Percentiles rank a stretch among this genome's conserved stretches.
These are phyloP conservation scores for Scartelaos histophorus DNA, from an alignment of 2,113 vertebrate genomes.

Conservation along the genomic window DNA sequence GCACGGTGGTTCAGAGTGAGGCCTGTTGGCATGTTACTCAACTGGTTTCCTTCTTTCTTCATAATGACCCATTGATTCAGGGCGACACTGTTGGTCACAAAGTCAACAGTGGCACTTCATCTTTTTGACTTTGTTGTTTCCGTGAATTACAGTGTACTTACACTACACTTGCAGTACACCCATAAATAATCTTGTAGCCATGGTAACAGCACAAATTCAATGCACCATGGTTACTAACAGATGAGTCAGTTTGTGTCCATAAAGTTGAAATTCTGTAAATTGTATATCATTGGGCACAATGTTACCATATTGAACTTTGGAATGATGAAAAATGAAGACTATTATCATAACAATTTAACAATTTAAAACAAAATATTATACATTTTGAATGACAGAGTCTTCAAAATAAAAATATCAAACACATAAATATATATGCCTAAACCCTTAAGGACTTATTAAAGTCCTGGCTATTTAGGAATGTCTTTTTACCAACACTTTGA, in stretches of 20 bases:
- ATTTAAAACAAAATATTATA: too few species aligned
- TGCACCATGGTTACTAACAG: neutral
- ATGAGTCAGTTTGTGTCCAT: too few species aligned
- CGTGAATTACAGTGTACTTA: neutral
- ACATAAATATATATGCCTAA: too few species aligned
- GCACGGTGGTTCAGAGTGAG: neutral
- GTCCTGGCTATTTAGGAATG: too few species aligned
- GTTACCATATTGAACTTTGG: too few species aligned
- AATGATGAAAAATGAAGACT: too few species aligned
- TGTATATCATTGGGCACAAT: too few species aligned
- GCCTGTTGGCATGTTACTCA: neutral
- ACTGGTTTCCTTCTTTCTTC: neutral
- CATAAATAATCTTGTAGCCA: neutral
- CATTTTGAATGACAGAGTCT: too few species aligned
- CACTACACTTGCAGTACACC: neutral
- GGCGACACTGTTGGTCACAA: neutral
- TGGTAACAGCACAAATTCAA: neutral
- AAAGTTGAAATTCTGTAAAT: too few species aligned
- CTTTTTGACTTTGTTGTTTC: neutral
- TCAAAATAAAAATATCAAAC: neutral
- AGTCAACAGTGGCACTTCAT: constrained; percentile 1
- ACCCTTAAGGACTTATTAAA: neutral
- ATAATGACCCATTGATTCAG: constrained; percentile 1
- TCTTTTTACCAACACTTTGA: too few species aligned
- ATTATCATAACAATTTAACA: too few species aligned